Evolutionary conservation across 2,113 vertebrate genomes (phyloP), one percentile per base, ranked within the genome.

Genomic region (Spheniscus mendiculus): DNA sequence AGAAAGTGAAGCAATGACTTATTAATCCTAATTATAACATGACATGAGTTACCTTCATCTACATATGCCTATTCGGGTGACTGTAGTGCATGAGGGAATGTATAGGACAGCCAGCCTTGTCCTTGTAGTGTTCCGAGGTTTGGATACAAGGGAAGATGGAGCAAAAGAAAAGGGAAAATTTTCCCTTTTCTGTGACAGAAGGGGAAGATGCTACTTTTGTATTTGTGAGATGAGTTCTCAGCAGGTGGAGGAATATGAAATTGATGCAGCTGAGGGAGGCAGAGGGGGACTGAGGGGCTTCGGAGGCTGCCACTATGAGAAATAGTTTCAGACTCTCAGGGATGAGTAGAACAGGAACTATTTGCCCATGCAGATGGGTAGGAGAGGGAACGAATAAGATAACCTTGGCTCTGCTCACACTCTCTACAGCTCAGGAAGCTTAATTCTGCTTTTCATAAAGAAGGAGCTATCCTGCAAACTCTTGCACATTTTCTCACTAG

Each of bases 241-340:
- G 21, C 13, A 50, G 38, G 17, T 69, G 63, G 49, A 91, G n/a
- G 15, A 69, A 10, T 34, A 67, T 18, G n/a, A 72, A 79, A 9
- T 4, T 52, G 29, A 56, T 56, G 32, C 19, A 77, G 15, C 17
- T 80, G n/a, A 50, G n/a, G 8, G 18, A 80, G 15, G 11, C 7
- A 66, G 21, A 20, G 16, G 6, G 6, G 4, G 3, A 30, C 50
- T 62, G 34, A 49, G 3, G 2, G 12, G 0, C 3, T 80, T 76
- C 5, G 7, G 61, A 74, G 14, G 13, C 17, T 71, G 16, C 32
- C 2, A 11, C 11, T 55, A 2, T 13, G 22, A 81, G 21, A 73
- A 83, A 63, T 50, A 47, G 2, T 47, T 71, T 50, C 56, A 18
- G 21, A 25, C 13, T 56, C 26, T 50, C 38, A 80, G 16, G 8